Percentiles rank a stretch among this genome's conserved stretches.
Evolutionary conservation across 2,888 invertebrate genomes (phyloP).

Genomic region (Caenorhabditis sp.): DNA sequence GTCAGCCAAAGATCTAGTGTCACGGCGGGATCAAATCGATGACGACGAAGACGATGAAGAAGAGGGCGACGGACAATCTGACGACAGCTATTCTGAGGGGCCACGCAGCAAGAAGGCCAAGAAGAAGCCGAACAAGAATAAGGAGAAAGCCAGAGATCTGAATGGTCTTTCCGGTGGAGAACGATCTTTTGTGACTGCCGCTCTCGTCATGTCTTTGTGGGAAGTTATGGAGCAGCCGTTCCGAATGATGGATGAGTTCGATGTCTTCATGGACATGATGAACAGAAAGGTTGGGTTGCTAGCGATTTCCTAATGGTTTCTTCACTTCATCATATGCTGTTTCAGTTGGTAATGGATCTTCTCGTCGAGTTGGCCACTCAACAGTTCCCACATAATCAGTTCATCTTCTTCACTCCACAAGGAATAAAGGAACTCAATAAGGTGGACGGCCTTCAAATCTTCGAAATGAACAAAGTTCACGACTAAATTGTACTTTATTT

Average conservation of each 20-base stretch:
- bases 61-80: slow-evolving; percentile 1
- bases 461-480: slow-evolving; percentile 64
- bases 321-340: background rate
- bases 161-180: slow-evolving; percentile 90
- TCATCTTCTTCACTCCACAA: slow-evolving; percentile 78
- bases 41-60: slow-evolving; percentile 3
- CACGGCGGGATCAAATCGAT: background rate
- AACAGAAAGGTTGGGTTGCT: slow-evolving; percentile 71
- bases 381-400: slow-evolving; percentile 70
- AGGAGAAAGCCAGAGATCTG: slow-evolving; percentile 44
- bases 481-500: no score
- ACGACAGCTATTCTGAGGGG: slow-evolving; percentile 6
- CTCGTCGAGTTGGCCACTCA: slow-evolving; percentile 71
- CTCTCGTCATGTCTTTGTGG: slow-evolving; percentile 94
- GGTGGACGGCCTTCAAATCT: slow-evolving; percentile 60
- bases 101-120: slow-evolving; percentile 43
- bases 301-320: background rate
- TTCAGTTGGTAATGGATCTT: slow-evolving; percentile 74
- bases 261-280: slow-evolving; percentile 76
- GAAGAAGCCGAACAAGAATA: slow-evolving; percentile 30
- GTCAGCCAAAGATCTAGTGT: slow-evolving; percentile 25
- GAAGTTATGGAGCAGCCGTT: slow-evolving; percentile 92
- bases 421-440: slow-evolving; percentile 70
- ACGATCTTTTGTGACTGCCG: slow-evolving; percentile 90
- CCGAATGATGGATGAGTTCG: slow-evolving; percentile 81